Evolutionary conservation across 2,797 vertebrate species (phyloP).

Genomic region (Brachyrhaphis roseni): DNA sequence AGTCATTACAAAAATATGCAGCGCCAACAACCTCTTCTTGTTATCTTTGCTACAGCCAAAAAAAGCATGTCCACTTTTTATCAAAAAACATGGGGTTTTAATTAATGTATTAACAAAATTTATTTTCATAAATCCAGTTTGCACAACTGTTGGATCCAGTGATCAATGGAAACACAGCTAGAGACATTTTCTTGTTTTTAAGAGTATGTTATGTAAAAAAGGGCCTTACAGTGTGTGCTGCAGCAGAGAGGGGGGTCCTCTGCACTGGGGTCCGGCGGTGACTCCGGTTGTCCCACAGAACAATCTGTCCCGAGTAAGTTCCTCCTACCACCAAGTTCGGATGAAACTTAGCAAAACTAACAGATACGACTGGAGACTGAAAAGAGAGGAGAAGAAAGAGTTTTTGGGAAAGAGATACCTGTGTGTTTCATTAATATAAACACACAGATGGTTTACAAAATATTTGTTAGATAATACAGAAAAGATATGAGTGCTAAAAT

Average conservation of each 20-base stretch:
- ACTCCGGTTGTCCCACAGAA: constrained; percentile 97
- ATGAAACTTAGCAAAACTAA: constrained; percentile 96
- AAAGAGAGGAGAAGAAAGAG: constrained; percentile 24
- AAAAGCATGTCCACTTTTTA: too few relatives aligned
- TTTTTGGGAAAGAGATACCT: background rate
- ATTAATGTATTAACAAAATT: too few relatives aligned
- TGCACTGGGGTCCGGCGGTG: constrained; percentile 95
- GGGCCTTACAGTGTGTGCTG: constrained; percentile 90
- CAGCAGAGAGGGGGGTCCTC: constrained; percentile 94
- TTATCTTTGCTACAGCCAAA: too few relatives aligned
- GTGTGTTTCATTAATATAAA: background rate
- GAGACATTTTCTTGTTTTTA: background rate
- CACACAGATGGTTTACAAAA: background rate
- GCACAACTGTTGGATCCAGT: too few relatives aligned
- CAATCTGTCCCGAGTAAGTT: constrained; percentile 96
- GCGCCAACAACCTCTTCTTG: too few relatives aligned
- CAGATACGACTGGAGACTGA: constrained; percentile 97
- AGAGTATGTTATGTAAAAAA: background rate
- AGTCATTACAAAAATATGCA: too few relatives aligned
- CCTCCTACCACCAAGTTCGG: constrained; percentile 96
- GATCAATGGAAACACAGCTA: background rate
- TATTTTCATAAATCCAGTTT: too few relatives aligned
- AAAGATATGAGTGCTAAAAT: background rate
- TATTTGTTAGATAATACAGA: background rate
- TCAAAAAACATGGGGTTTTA: too few relatives aligned